Percentiles rank a stretch among this genome's conserved stretches.
These are phyloP conservation scores for Spinus olivaceus DNA, from an alignment of 2,797 vertebrate genomes.

Conservation along the genomic window DNA sequence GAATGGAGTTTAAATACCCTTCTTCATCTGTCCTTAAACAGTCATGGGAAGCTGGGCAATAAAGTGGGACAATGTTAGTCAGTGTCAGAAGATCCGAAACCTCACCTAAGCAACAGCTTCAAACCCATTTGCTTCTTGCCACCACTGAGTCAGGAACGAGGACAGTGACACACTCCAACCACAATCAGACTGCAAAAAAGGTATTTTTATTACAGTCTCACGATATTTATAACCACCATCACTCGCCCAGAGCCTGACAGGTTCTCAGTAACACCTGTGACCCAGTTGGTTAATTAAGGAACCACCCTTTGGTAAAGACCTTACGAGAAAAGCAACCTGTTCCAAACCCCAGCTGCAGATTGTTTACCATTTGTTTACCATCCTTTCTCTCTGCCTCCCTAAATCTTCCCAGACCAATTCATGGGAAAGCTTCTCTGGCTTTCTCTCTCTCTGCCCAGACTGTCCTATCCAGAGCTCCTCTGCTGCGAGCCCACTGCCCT, in stretches of 20 bases:
- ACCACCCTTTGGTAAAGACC: neutral
- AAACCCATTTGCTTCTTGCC: neutral
- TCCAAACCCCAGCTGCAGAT: neutral
- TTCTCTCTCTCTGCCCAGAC: neutral
- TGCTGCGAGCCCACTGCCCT: fast-evolving
- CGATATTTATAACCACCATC: neutral
- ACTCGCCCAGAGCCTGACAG: neutral
- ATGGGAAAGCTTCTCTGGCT: neutral
- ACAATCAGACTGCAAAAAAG: neutral
- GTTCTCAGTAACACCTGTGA: neutral
- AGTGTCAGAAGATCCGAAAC: neutral
- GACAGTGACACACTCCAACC: neutral
- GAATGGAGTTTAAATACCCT: neutral
- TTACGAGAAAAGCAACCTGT: neutral
- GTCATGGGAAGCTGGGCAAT: neutral
- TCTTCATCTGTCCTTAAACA: neutral
- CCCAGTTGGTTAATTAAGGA: neutral
- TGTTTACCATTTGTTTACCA: neutral
- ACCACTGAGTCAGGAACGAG: neutral
- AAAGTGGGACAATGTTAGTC: neutral
- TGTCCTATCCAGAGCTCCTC: neutral
- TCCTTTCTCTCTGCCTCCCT: neutral
- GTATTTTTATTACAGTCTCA: neutral
- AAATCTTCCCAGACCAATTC: neutral
- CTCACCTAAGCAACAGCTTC: fast-evolving